Evolutionary conservation across 2,113 vertebrate species (phyloP).

Genomic region (Puma concolor): DNA sequence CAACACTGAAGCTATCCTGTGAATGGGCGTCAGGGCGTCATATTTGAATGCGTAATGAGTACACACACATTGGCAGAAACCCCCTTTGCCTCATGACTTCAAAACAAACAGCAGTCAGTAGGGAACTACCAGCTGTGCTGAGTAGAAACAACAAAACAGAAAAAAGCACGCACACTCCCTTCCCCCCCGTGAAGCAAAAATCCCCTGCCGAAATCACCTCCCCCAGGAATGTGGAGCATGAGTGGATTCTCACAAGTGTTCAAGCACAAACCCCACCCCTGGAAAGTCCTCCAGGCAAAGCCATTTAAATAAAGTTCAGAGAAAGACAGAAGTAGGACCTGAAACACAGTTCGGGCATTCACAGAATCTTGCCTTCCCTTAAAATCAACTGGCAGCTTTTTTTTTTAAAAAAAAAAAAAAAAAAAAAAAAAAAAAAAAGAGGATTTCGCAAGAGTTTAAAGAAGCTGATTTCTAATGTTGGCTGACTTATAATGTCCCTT

Average conservation of each 20-base stretch:
- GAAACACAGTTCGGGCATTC: conserved; percentile 15
- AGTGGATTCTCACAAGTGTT: neutral
- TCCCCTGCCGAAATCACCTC: neutral
- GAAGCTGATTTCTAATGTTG: neutral
- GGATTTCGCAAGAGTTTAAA: conserved; percentile 10
- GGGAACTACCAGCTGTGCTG: conserved; percentile 63
- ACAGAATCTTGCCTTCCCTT: conserved; percentile 46
- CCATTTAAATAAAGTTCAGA: conserved; percentile 28
- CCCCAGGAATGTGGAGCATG: neutral
- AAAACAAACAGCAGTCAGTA: conserved; percentile 69
- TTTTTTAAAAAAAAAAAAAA: too few relatives aligned
- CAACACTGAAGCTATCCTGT: neutral
- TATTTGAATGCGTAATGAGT: conserved; percentile 68
- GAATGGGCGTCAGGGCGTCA: conserved; percentile 30
- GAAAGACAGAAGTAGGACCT: conserved; percentile 44
- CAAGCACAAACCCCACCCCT: neutral
- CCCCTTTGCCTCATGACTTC: conserved; percentile 62
- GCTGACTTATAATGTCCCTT: neutral
- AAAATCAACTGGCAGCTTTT: neutral
- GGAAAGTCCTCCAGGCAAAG: conserved; percentile 45
- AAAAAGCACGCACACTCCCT: neutral
- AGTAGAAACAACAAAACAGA: neutral
- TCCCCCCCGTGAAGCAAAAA: neutral
- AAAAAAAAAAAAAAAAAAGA: too few relatives aligned
- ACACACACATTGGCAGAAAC: conserved; percentile 70